A percentile compares a stretch with the other conserved stretches of the same genome.
These are phyloP conservation scores for Lycocorax pyrrhopterus DNA, from an alignment of 2,113 vertebrate species.

Conservation along the genomic window DNA sequence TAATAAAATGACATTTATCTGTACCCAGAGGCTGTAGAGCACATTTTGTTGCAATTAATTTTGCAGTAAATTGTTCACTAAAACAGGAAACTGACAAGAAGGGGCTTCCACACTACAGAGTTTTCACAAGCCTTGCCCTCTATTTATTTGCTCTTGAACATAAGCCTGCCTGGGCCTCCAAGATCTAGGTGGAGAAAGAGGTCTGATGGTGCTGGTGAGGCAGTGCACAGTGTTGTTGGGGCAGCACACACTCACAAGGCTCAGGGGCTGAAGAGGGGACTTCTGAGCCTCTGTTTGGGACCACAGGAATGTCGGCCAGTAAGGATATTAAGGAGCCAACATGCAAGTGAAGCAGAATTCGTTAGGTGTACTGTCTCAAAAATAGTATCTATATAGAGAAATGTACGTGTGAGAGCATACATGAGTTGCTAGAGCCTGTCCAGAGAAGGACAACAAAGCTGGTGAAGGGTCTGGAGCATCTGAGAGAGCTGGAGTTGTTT, in stretches of 20 bases:
- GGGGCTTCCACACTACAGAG: background rate
- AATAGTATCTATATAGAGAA: background rate
- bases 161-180: background rate
- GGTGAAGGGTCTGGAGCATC: background rate
- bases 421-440: background rate
- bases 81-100: background rate
- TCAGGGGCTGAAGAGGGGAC: background rate
- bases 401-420: background rate
- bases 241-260: rapidly evolving
- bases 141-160: background rate
- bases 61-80: background rate
- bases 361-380: background rate
- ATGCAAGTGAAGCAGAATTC: background rate
- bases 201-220: background rate
- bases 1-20: background rate
- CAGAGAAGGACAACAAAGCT: background rate
- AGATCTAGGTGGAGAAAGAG: background rate
- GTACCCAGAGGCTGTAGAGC: background rate
- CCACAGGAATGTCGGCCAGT: background rate
- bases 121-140: background rate
- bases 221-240: background rate
- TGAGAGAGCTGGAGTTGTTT: background rate
- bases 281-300: background rate
- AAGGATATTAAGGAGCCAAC: background rate
- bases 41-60: background rate